A percentile compares a stretch with the other conserved stretches of the same genome.
Evolutionary conservation across 2,113 vertebrate genomes (phyloP).

Genomic region (Alethe castanea): DNA sequence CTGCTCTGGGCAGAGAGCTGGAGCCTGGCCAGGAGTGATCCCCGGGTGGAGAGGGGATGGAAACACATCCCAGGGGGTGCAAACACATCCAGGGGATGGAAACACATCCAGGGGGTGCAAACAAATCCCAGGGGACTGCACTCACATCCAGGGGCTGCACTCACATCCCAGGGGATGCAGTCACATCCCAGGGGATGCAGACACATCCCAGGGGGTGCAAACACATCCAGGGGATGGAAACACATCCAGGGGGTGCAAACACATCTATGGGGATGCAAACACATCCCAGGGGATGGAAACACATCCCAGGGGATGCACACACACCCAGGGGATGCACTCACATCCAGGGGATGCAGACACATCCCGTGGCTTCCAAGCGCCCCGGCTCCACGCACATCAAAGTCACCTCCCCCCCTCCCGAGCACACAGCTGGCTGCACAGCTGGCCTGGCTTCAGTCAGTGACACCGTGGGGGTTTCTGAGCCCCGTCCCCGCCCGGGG

Average conservation of each 20-base stretch:
- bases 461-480: neutral
- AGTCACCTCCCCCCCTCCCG: rapidly evolving
- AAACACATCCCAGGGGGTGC: neutral
- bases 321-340: neutral
- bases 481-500: neutral
- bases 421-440: neutral
- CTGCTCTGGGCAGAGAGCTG: neutral
- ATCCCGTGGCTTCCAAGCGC: rapidly evolving
- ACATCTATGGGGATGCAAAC: rapidly evolving
- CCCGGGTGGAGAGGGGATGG: rapidly evolving
- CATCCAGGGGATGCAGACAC: too few species aligned
- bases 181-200: too few species aligned
- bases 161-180: too few species aligned
- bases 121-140: neutral
- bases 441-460: neutral
- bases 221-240: neutral
- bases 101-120: neutral
- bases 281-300: neutral
- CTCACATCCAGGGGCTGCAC: neutral
- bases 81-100: neutral
- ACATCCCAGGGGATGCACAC: rapidly evolving
- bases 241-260: neutral
- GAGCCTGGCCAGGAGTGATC: rapidly evolving
- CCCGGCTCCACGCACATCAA: rapidly evolving
- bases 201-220: too few species aligned